Base-by-base conservation (phyloP, 2,888 invertebrate genomes). In the Lycia hirtaria region DNA sequence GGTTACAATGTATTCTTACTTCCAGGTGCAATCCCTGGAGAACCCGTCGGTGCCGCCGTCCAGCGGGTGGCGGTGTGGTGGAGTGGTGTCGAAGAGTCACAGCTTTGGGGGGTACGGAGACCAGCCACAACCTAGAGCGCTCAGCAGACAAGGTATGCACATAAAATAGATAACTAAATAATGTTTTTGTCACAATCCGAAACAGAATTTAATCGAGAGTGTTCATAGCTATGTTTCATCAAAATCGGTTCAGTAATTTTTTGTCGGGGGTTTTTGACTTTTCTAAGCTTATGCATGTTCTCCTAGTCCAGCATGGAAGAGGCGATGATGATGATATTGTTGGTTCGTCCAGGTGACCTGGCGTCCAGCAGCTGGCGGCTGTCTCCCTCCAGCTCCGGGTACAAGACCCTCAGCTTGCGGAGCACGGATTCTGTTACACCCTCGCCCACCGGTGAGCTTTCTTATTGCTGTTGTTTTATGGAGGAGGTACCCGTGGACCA, bases 111-210 rank as follows among this genome's bases (percentile, higher is more conserved):
- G 97, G 1, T 97, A 97, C 78, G 95, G 12, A 73, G 95, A 94
- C 1, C 92, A 95, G 26, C 94, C 94, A 6, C 95, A 95, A 71
- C 94, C 84, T 3, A 83, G 96, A 14, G 90, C 96, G 55, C 93
- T 97, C 47, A 95, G 96, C 61, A 95, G 96, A 76, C 97, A 97
- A 93, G 96, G 96, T 95, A 37, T n/a, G n/a, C n/a, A 14, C 30
- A 2, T n/a, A 1, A 1, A 28, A 6, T 28, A 28, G n/a, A n/a
- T 1, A 14, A 5, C 12, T 6, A 1, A 32, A 5, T 17, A 10
- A 28, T 26, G n/a, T 35, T 3, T 12, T 6, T 26, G 4, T 17
- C 17, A n/a, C n/a, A n/a, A n/a, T n/a, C n/a, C n/a, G n/a, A n/a
- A n/a, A n/a, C n/a, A n/a, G n/a, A n/a, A n/a, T n/a, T n/a, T n/a